Evolutionary conservation across 2,797 vertebrate genomes (phyloP).

Genomic region (Pseudocheirus occidentalis): DNA sequence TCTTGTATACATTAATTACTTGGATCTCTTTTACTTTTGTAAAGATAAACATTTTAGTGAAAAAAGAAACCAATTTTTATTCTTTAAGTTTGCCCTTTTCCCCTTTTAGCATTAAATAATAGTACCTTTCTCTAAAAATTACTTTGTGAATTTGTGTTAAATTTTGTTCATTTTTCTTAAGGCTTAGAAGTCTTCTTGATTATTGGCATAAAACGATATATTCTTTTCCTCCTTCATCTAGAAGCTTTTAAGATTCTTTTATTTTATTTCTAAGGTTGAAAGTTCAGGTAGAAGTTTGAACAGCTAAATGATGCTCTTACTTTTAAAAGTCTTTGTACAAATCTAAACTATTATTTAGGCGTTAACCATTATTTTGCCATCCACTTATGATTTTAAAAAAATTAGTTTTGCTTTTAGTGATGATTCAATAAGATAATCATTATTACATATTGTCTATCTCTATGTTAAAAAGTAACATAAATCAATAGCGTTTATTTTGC

Average conservation of each 20-base stretch:
- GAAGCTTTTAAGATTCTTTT: neutral
- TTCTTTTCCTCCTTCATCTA: neutral
- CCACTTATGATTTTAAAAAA: constrained; percentile 56
- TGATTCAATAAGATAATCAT: neutral
- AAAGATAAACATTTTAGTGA: neutral
- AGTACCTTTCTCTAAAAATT: neutral
- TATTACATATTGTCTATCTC: neutral
- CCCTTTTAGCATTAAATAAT: too few species aligned
- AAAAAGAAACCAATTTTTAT: neutral
- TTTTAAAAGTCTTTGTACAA: constrained; percentile 71
- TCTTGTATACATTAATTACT: neutral
- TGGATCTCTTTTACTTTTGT: neutral
- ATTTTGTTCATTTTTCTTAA: neutral
- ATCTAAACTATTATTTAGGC: constrained; percentile 62
- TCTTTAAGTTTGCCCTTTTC: neutral
- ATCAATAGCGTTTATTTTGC: too few species aligned
- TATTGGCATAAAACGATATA: neutral
- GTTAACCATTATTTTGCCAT: constrained; percentile 65
- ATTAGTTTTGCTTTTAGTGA: constrained; percentile 28
- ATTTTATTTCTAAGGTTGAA: neutral
- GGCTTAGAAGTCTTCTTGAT: neutral
- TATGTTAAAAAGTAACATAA: neutral
- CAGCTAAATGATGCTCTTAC: constrained; percentile 60
- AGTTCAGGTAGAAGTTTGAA: constrained; percentile 53
- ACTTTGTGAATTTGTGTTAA: neutral